These are phyloP conservation scores for Altica lythri DNA, from an alignment of 2,888 invertebrate species.

Conservation along the genomic window DNA sequence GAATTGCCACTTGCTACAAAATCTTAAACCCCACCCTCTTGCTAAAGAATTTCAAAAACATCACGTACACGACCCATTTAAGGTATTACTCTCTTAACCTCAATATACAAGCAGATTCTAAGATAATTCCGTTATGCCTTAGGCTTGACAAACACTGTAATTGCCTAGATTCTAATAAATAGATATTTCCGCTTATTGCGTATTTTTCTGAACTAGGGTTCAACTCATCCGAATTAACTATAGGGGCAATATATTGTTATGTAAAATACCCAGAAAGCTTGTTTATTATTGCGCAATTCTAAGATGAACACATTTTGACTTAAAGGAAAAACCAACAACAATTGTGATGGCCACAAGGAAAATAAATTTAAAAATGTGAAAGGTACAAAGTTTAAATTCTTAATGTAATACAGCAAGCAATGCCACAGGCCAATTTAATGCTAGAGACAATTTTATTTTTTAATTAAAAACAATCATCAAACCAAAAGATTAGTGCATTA, in stretches of 20 bases:
- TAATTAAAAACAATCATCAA: too few relatives aligned
- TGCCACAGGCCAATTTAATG: too few relatives aligned
- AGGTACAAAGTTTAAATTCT: too few relatives aligned
- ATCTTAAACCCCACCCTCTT: slow-evolving; percentile 2
- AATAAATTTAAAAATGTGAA: too few relatives aligned
- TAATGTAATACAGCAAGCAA: too few relatives aligned
- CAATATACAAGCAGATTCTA: slow-evolving; percentile 38
- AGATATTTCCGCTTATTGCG: slow-evolving; percentile 35
- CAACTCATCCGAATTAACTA: background rate
- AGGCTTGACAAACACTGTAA: slow-evolving; percentile 42
- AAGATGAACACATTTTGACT: too few relatives aligned
- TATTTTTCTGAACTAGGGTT: background rate
- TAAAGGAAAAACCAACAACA: too few relatives aligned
- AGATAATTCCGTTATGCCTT: slow-evolving; percentile 38
- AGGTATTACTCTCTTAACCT: slow-evolving; percentile 44
- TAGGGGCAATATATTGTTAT: slow-evolving; percentile 1
- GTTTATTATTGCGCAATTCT: background rate
- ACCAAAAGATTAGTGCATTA: too few relatives aligned
- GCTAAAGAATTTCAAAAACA: slow-evolving; percentile 10
- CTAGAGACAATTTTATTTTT: too few relatives aligned
- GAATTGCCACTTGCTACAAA: background rate
- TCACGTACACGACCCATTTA: slow-evolving; percentile 37
- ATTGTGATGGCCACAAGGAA: too few relatives aligned
- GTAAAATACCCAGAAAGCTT: background rate
- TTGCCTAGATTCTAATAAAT: slow-evolving; percentile 41